A percentile compares a stretch with the other conserved stretches of the same genome.
These are phyloP conservation scores for Limulus polyphemus DNA, from an alignment of 2,888 invertebrate genomes.

Conservation along the genomic window DNA sequence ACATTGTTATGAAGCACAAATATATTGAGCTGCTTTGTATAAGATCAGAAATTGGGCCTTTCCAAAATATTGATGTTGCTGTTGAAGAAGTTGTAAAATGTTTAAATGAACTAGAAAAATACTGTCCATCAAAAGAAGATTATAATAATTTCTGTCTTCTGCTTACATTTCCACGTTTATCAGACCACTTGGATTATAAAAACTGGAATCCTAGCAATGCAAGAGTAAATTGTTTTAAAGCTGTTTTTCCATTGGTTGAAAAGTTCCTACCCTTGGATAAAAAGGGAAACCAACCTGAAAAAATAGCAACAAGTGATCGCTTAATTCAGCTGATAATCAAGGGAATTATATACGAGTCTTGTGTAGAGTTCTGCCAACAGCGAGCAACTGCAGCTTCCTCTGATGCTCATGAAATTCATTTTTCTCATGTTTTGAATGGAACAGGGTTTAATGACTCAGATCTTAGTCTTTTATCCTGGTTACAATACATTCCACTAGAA, in stretches of 20 bases:
- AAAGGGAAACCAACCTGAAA: constrained; percentile 34
- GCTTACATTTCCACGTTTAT: constrained; percentile 76
- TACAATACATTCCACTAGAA: constrained; percentile 81
- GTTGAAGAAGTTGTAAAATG: constrained; percentile 90
- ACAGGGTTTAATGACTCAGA: constrained; percentile 80
- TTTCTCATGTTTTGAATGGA: constrained; percentile 22
- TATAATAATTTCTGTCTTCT: constrained; percentile 83
- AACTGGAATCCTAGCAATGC: constrained; percentile 97
- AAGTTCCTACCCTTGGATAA: constrained; percentile 73
- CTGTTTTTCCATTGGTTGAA: constrained; percentile 73
- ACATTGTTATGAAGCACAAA: constrained; percentile 77
- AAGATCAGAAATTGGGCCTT: constrained; percentile 58
- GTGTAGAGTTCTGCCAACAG: constrained; percentile 89
- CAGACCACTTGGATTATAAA: constrained; percentile 81
- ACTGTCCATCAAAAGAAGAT: constrained; percentile 82
- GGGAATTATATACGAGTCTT: constrained; percentile 78
- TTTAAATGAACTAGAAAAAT: constrained; percentile 71
- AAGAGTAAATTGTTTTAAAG: constrained; percentile 70
- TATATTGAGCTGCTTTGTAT: constrained; percentile 87
- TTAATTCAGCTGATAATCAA: constrained; percentile 85
- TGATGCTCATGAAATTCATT: constrained; percentile 22
- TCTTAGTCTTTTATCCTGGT: constrained; percentile 79
- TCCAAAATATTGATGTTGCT: constrained; percentile 67
- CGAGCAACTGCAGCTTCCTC: constrained; percentile 50
- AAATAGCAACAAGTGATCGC: constrained; percentile 67